phyloP scores from a whole-genome alignment of 1,140 invertebrate genomes.

The Zaprionus kolodkinae region DNA sequence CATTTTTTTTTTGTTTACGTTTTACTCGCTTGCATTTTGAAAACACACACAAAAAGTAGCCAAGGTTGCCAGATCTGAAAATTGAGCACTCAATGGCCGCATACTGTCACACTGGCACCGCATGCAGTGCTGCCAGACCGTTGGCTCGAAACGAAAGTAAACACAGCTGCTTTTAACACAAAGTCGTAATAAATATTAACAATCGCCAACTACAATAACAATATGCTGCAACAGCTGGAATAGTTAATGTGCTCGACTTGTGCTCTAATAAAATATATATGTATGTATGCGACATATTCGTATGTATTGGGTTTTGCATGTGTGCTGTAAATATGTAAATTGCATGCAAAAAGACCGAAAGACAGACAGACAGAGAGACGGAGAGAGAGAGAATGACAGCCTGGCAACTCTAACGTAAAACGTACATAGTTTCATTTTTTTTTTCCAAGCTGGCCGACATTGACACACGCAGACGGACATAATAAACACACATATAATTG shows the following conservation, averaged over 20 bases:
- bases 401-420: constrained; percentile 39
- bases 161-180: constrained; percentile 3
- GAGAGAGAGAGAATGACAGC: neutral
- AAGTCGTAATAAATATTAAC: neutral
- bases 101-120: neutral
- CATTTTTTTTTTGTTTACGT: constrained; percentile 6
- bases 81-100: neutral
- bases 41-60: neutral
- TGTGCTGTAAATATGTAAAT: constrained; percentile 7
- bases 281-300: neutral
- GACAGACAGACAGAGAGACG: neutral
- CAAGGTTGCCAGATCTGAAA: constrained; percentile 18
- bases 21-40: constrained; percentile 6
- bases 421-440: constrained; percentile 48
- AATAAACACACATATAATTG: constrained; percentile 31
- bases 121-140: neutral
- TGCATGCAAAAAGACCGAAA: neutral
- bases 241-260: neutral
- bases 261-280: neutral
- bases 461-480: constrained; percentile 39
- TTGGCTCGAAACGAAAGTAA: neutral
- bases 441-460: constrained; percentile 55
- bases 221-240: neutral
- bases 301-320: neutral
- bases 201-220: neutral